A percentile compares a stretch with the other conserved stretches of the same genome.
Conservation (phyloP, 1,140 invertebrate species). For the Drosophila arawakana region DNA sequence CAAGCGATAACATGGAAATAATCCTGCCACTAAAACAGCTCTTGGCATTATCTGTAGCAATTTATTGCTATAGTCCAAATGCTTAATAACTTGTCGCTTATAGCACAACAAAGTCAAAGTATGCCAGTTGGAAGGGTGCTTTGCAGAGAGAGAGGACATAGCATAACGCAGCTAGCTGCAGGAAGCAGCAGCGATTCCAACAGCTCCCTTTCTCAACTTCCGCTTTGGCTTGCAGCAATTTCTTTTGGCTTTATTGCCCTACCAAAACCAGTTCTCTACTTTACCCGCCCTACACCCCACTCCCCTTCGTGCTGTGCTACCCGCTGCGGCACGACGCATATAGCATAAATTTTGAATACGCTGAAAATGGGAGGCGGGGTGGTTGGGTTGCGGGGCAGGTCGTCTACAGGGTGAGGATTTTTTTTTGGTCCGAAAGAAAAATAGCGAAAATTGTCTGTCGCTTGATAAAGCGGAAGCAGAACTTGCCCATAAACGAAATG, state of each 20-base stretch:
- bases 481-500: constrained; percentile 83
- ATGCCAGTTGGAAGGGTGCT: constrained; percentile 24
- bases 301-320: constrained; percentile 20
- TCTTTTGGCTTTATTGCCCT: constrained; percentile 78
- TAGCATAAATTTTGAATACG: constrained; percentile 83
- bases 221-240: constrained; percentile 79
- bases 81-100: neutral
- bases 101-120: neutral
- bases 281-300: neutral
- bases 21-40: no score
- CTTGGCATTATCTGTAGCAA: neutral
- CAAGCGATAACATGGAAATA: no score
- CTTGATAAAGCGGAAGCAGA: constrained; percentile 82
- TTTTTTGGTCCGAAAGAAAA: constrained; percentile 50
- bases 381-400: neutral
- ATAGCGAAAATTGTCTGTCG: constrained; percentile 82
- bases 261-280: neutral
- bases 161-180: constrained; percentile 56
- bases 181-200: constrained; percentile 75
- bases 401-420: neutral
- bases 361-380: constrained; percentile 33
- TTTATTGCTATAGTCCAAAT: neutral
- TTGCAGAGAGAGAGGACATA: constrained; percentile 35
- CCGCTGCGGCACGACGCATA: constrained; percentile 69
- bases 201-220: constrained; percentile 77